Evolutionary conservation across 2,113 vertebrate species (phyloP).

Genomic region (Rhinoptilus africanus): DNA sequence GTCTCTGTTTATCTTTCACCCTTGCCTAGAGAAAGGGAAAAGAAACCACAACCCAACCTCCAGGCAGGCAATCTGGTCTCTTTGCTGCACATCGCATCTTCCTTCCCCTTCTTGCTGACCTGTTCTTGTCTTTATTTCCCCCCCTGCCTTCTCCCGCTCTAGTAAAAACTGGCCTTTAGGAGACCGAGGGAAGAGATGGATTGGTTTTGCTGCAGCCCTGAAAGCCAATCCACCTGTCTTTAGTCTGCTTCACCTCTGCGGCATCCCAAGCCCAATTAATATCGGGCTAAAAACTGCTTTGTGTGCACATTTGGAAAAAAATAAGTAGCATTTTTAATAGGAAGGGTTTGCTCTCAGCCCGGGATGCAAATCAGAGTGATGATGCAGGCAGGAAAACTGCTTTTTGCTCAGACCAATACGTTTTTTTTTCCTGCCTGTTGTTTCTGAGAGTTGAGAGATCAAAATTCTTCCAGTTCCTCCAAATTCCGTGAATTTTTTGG

Average conservation of each 20-base stretch:
- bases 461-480: neutral
- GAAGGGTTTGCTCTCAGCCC: neutral
- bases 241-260: neutral
- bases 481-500: neutral
- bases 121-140: neutral
- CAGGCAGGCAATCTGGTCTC: neutral
- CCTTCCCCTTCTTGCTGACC: neutral
- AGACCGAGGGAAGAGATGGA: neutral
- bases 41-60: neutral
- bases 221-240: neutral
- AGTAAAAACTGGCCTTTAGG: neutral
- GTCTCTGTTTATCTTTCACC: constrained; percentile 29
- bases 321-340: neutral
- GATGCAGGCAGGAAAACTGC: neutral
- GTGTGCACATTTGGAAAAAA: neutral
- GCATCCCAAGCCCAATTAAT: neutral
- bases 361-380: neutral
- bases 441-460: neutral
- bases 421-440: neutral
- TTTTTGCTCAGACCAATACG: neutral
- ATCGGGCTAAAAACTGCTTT: neutral
- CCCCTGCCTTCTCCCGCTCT: neutral
- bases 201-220: neutral
- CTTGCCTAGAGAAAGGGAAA: neutral
- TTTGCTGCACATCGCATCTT: neutral